Evolutionary conservation across 1,140 invertebrate genomes (phyloP).

Genomic region (Epicauta chinensis): DNA sequence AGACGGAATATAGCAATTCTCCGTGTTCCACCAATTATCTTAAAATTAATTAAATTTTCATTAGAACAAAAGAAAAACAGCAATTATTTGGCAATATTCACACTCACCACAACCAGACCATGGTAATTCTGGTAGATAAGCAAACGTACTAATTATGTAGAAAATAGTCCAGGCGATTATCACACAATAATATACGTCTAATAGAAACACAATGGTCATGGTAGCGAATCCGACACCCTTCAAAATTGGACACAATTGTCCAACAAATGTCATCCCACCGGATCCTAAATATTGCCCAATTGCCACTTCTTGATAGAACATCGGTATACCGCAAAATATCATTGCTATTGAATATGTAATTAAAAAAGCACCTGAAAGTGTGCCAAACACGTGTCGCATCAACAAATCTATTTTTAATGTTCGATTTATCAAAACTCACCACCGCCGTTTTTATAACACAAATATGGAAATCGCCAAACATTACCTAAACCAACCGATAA

Average conservation of each 20-base stretch:
- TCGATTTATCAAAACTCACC: constrained; percentile 24
- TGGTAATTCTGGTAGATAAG: constrained; percentile 45
- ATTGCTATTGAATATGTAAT: constrained; percentile 66
- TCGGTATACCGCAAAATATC: constrained; percentile 64
- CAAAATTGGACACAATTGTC: constrained; percentile 54
- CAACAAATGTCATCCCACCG: constrained; percentile 57
- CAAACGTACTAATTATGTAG: constrained; percentile 53
- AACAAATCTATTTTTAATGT: background rate
- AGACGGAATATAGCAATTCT: constrained; percentile 38
- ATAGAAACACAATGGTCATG: constrained; percentile 60
- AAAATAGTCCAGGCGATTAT: constrained; percentile 60
- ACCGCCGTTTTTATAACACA: constrained; percentile 74
- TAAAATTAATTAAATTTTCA: constrained; percentile 21
- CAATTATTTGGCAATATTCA: background rate
- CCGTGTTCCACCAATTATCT: constrained; percentile 55
- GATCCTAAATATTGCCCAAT: constrained; percentile 58
- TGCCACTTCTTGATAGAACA: constrained; percentile 72
- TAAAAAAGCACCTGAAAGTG: constrained; percentile 52
- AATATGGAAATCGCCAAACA: constrained; percentile 82
- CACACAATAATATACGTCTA: constrained; percentile 60
- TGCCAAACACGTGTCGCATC: background rate
- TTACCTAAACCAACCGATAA: constrained; percentile 75
- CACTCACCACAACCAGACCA: constrained; percentile 54
- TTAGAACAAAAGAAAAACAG: background rate
- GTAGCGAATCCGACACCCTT: constrained; percentile 65